These are phyloP conservation scores for Nymphalis urticae DNA, from an alignment of 2,888 invertebrate species.

Conservation along the genomic window DNA sequence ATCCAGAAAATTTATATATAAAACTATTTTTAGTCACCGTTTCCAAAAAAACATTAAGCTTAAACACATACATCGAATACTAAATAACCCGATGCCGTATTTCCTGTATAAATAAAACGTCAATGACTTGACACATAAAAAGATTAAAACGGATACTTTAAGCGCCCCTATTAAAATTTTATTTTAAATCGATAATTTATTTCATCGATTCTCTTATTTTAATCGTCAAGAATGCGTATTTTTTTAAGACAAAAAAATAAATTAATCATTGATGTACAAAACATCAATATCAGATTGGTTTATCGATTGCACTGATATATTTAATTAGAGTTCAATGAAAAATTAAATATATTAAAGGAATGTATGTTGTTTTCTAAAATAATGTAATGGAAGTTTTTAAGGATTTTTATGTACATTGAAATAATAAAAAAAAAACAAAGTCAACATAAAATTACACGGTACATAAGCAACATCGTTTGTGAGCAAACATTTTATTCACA, in stretches of 20 bases:
- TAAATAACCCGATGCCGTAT: constrained; percentile 30
- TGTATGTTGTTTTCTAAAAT: constrained; percentile 12
- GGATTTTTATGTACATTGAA: constrained; percentile 16
- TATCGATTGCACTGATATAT: constrained; percentile 1
- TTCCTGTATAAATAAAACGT: constrained; percentile 33
- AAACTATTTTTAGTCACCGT: constrained; percentile 31
- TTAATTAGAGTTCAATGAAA: constrained; percentile 13
- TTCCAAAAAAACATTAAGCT: constrained; percentile 32
- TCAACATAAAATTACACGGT: constrained; percentile 19
- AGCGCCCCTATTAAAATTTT: not conserved
- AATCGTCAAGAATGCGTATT: not conserved
- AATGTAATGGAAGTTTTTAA: constrained; percentile 24
- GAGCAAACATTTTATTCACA: constrained; percentile 8
- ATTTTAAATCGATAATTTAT: not conserved
- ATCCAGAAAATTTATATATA: constrained; percentile 24
- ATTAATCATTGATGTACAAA: not conserved
- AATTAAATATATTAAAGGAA: constrained; percentile 8
- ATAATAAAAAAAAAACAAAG: constrained; percentile 3
- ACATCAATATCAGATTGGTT: not conserved
- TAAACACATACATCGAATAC: constrained; percentile 29
- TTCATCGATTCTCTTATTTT: not conserved
- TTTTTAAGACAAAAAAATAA: not conserved
- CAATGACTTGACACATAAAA: constrained; percentile 30
- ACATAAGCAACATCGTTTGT: not conserved
- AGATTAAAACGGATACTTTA: constrained; percentile 26